Evolutionary conservation across 2,888 invertebrate species (phyloP), one percentile per base, ranked within the genome.

Genomic region (Aspidapion aeneum): DNA sequence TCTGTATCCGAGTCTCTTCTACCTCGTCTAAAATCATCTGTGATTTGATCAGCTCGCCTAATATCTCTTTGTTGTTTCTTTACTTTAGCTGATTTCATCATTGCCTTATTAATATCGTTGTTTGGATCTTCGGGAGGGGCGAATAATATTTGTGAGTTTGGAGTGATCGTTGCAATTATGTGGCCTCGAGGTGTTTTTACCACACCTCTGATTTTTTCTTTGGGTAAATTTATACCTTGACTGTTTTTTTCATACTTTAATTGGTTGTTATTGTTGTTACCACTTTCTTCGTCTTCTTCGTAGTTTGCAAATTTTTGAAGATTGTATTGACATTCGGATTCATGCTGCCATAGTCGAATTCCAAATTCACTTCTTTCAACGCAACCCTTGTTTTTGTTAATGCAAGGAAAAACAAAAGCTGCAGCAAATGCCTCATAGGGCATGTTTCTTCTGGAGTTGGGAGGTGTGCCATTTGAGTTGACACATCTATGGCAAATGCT

Each of bases 401-500:
- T 71, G 61, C 79, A 79, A 1, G 78, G 77, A 57, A 79, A 76
- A 21, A 77, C 68, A 19, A 77, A 69, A 19, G 74, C 72, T 18
- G 68, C 70, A 12, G 75, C 71, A 19, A 78, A 66, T 16, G 60
- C 71, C 68, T 79, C 78, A 61, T 78, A 76, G 1, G 74, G 67
- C 18, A 63, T 2, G 61, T 79, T 77, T 18, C 76, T 68, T 54
- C 74, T 63, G 20, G 70, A 66, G 62, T 73, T 60, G 19, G 70
- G 67, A 16, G 75, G 74, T 51, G 68, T 50, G 3, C 75, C 75
- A 35, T 76, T 74, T 7, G 72, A 67, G 21, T 70, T 69, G 12
- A 68, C 69, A 67, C 79, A 79, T 55, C 79, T 71, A 61, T 78
- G 76, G 62, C 79, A 80, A 17, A 78, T 68, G 63, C 74, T 77